A percentile compares a stretch with the other conserved stretches of the same genome.
These are phyloP conservation scores for Drosophila ohnishii DNA, from an alignment of 1,140 invertebrate species.

Conservation along the genomic window DNA sequence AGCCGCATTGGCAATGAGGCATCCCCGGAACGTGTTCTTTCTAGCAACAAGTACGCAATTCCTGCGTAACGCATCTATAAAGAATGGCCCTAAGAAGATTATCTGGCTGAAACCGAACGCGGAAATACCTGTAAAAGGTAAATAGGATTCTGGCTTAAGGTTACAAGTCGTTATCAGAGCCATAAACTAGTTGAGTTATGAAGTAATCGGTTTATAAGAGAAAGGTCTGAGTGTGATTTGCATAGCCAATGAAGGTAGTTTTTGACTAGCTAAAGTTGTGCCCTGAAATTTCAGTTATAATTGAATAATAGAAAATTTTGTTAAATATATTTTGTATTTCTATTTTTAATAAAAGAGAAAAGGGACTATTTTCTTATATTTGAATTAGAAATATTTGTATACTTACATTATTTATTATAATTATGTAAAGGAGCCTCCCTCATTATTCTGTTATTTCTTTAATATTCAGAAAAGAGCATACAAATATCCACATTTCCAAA, in stretches of 20 bases:
- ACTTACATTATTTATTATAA: background rate
- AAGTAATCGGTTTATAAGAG: background rate
- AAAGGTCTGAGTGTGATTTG: background rate
- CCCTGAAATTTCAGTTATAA: background rate
- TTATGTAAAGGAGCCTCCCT: background rate
- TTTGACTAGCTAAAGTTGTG: background rate
- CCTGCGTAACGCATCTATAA: slow-evolving; percentile 28
- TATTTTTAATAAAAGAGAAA: too few relatives aligned
- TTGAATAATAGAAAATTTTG: background rate
- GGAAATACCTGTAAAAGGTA: slow-evolving; percentile 11
- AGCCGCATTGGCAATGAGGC: slow-evolving; percentile 54
- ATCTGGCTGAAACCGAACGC: slow-evolving; percentile 8
- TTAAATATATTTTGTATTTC: background rate
- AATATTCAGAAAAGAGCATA: slow-evolving; percentile 1
- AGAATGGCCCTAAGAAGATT: slow-evolving; percentile 2
- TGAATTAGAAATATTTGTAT: too few relatives aligned
- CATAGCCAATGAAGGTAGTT: background rate
- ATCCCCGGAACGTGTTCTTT: slow-evolving; percentile 18
- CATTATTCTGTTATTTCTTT: too few relatives aligned
- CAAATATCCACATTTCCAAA: background rate
- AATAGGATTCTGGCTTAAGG: background rate
- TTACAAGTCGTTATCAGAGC: background rate
- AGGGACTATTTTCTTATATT: too few relatives aligned
- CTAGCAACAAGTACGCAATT: slow-evolving; percentile 62
- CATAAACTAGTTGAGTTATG: slow-evolving; percentile 8